Conservation (phyloP, 2,113 vertebrate genomes). For the Crotophaga sulcirostris region DNA sequence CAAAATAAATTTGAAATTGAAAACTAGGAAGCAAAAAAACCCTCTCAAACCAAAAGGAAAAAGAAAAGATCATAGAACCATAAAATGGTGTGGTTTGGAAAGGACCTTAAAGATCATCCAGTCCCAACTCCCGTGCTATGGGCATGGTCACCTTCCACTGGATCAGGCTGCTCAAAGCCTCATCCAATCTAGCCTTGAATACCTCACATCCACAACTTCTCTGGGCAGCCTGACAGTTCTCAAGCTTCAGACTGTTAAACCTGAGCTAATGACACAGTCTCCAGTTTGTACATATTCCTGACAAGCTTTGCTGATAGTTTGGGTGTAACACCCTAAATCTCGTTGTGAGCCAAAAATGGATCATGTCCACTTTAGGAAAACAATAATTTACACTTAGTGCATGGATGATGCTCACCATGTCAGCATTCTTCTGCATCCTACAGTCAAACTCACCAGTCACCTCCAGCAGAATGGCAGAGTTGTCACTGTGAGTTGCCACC, state of each 20-base stretch:
- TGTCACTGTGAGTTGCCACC: not conserved
- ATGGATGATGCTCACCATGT: not conserved
- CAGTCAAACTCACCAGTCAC: accelerated
- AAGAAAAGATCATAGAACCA: not conserved
- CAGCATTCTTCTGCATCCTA: not conserved
- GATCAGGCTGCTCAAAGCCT: no score
- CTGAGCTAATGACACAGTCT: not conserved
- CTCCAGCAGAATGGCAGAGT: not conserved
- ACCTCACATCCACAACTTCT: no score
- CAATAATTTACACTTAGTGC: not conserved
- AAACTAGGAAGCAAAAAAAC: not conserved
- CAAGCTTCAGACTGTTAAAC: not conserved
- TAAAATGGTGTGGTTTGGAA: no score
- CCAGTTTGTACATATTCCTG: not conserved
- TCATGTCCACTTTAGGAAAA: not conserved
- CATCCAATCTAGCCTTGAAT: no score
- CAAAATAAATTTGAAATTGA: not conserved
- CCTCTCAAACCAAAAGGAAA: not conserved
- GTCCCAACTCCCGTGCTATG: no score
- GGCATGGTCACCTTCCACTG: no score
- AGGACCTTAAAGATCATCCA: no score
- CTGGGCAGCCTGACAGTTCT: not conserved
- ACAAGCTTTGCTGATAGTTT: not conserved
- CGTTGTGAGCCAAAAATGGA: not conserved
- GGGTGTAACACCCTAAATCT: not conserved